A percentile compares a stretch with the other conserved stretches of the same genome.
Conservation (phyloP, 1,140 invertebrate genomes). For the Bicyclus anynana region DNA sequence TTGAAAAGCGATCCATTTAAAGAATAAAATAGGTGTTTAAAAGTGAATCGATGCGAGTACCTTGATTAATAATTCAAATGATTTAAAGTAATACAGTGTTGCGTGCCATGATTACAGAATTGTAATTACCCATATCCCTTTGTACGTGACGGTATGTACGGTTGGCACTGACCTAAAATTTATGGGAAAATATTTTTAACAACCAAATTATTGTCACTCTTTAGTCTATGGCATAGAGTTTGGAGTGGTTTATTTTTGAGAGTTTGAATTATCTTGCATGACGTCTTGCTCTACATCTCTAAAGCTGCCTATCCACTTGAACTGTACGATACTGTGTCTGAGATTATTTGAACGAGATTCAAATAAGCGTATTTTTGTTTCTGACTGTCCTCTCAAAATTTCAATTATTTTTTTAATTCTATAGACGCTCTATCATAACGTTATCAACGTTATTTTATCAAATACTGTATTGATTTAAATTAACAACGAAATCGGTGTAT, state of each 20-base stretch:
- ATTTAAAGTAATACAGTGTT: conserved; percentile 27
- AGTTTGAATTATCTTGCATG: neutral
- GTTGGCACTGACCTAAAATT: conserved; percentile 63
- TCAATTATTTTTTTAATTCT: too few relatives aligned
- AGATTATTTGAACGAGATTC: too few relatives aligned
- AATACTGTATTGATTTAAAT: too few relatives aligned
- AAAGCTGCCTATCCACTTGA: too few relatives aligned
- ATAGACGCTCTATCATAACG: too few relatives aligned
- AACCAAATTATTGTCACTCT: conserved; percentile 25
- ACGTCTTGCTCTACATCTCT: neutral
- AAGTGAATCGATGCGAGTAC: neutral
- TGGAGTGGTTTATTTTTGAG: conserved; percentile 21
- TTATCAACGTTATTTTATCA: too few relatives aligned
- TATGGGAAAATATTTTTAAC: conserved; percentile 63
- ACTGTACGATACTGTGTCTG: too few relatives aligned
- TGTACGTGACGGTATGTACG: conserved; percentile 56
- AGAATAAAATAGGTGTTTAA: conserved; percentile 2
- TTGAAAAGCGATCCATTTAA: too few relatives aligned
- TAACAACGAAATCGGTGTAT: too few relatives aligned
- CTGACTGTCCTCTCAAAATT: too few relatives aligned
- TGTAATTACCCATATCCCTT: conserved; percentile 65
- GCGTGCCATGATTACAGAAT: conserved; percentile 58
- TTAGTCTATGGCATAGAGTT: conserved; percentile 29
- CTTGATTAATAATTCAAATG: conserved; percentile 17
- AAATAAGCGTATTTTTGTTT: too few relatives aligned